Conservation (phyloP, 2,797 vertebrate species). For the Pantherophis alleghaniensis region DNA sequence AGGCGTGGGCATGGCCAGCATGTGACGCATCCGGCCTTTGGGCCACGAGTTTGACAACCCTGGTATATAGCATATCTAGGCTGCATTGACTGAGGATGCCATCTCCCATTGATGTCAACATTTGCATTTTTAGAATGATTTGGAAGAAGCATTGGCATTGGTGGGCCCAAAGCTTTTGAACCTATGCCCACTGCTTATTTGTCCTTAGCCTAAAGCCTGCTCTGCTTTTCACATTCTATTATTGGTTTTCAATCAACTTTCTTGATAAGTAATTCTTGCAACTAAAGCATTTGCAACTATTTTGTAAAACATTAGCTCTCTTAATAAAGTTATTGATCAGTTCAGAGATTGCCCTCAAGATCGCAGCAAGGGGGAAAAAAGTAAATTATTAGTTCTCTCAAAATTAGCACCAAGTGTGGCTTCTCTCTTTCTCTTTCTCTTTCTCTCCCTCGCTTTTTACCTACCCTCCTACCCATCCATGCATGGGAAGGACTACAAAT, state of each 20-base stretch:
- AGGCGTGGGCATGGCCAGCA: no score
- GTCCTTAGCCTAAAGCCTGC: neutral
- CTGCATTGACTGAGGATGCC: neutral
- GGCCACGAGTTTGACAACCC: no score
- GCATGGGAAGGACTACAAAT: neutral
- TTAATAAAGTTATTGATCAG: neutral
- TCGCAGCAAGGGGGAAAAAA: neutral
- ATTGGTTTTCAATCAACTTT: neutral
- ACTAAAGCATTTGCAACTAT: neutral
- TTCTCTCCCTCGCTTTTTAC: neutral
- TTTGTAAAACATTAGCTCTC: neutral
- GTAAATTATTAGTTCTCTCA: neutral
- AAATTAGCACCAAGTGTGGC: neutral
- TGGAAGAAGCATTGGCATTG: neutral
- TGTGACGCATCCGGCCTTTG: rapidly evolving
- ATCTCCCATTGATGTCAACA: neutral
- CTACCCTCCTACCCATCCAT: neutral
- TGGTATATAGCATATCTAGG: neutral
- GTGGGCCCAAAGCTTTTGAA: neutral
- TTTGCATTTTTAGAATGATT: neutral
- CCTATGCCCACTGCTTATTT: neutral
- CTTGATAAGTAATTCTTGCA: neutral
- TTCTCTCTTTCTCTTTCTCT: neutral
- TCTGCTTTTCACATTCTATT: neutral
- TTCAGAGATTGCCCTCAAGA: neutral